Conservation (phyloP, 2,113 vertebrate genomes). For the Datnioides undecimradiatus region DNA sequence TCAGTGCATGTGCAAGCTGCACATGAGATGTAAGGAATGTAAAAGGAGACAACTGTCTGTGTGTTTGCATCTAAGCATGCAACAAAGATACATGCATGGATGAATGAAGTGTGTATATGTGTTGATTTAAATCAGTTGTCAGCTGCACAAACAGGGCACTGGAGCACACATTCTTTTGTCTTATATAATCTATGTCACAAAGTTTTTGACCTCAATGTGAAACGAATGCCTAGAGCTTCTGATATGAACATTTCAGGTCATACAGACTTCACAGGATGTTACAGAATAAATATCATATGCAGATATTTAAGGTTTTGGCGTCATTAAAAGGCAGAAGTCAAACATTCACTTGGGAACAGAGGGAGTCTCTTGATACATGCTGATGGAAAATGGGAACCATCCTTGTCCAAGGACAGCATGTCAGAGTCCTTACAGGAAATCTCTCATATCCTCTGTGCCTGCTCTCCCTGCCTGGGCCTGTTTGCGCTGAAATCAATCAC, state of each 20-base stretch:
- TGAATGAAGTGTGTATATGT: constrained; percentile 1
- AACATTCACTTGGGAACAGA: constrained; percentile 21
- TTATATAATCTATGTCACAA: constrained; percentile 37
- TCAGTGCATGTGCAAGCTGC: constrained; percentile 27
- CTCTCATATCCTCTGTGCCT: constrained; percentile 21
- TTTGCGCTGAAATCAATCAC: background rate
- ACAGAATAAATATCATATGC: background rate
- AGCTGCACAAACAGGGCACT: constrained; percentile 50
- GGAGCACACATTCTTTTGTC: background rate
- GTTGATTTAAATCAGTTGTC: constrained; percentile 8
- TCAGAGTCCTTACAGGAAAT: constrained; percentile 35
- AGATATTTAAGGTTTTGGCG: background rate
- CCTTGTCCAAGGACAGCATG: background rate
- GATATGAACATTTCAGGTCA: background rate
- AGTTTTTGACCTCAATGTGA: constrained; percentile 3
- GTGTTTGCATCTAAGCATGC: background rate
- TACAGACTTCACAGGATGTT: background rate
- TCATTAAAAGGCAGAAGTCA: constrained; percentile 13
- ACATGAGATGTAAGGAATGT: constrained; percentile 23
- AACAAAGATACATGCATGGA: background rate
- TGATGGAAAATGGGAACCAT: background rate
- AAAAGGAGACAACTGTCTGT: background rate
- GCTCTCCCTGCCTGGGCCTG: background rate
- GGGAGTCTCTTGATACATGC: constrained; percentile 1
- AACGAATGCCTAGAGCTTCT: background rate